phyloP scores from a whole-genome alignment of 2,797 vertebrate species.

The Sebastes itinus region DNA sequence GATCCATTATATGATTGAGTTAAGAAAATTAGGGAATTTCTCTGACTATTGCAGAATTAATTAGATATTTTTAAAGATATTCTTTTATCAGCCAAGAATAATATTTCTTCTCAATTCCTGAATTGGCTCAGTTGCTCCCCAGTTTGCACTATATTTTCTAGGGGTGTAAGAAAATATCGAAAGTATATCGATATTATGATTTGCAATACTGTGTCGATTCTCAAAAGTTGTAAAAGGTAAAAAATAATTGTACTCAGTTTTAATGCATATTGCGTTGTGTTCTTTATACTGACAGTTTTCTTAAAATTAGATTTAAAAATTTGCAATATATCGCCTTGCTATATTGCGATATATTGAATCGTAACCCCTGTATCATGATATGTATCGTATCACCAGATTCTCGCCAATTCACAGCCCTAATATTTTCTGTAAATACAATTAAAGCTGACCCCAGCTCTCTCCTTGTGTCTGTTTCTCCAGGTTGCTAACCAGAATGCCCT shows the following conservation, averaged over 20 bases:
- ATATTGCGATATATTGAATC: no score
- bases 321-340: no score
- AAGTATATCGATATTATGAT: no score
- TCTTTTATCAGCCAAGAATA: neutral
- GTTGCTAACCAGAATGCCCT: constrained; percentile 90
- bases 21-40: neutral
- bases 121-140: neutral
- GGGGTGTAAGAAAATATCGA: no score
- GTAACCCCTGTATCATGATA: no score
- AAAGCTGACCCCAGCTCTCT: neutral
- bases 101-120: neutral
- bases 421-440: no score
- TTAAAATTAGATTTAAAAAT: no score
- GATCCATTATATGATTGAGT: neutral
- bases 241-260: no score
- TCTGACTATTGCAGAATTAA: neutral
- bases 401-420: fast-evolving
- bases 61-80: neutral
- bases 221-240: no score
- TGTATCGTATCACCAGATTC: no score
- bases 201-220: fast-evolving
- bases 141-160: neutral
- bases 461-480: constrained; percentile 71
- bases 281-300: no score
- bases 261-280: no score